Evolutionary conservation across 2,888 invertebrate genomes (phyloP).

Genomic region (Pristionchus arcanus): DNA sequence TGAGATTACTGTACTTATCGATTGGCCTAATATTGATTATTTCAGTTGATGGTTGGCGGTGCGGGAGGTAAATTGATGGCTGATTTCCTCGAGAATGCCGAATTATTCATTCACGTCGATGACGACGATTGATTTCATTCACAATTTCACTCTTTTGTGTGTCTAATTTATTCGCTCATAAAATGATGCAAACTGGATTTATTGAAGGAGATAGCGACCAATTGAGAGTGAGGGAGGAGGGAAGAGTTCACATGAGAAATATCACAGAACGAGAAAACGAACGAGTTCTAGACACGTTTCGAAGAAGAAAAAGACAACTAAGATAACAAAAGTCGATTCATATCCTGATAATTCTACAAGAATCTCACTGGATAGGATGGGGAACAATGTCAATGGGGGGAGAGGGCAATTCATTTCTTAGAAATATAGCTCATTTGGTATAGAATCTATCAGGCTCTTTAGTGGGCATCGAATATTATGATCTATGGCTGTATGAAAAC

Average conservation of each 20-base stretch:
- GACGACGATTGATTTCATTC: slow-evolving; percentile 29
- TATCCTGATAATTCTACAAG: slow-evolving; percentile 44
- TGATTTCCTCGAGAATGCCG: slow-evolving; percentile 52
- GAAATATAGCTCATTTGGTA: slow-evolving; percentile 27
- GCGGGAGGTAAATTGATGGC: slow-evolving; percentile 29
- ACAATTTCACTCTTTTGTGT: slow-evolving; percentile 13
- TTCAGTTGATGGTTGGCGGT: slow-evolving; percentile 48
- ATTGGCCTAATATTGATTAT: neutral
- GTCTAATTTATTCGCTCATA: slow-evolving; percentile 33
- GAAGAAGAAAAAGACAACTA: neutral
- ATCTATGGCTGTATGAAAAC: slow-evolving; percentile 31
- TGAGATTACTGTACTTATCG: slow-evolving; percentile 28
- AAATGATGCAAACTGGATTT: slow-evolving; percentile 29
- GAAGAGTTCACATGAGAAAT: slow-evolving; percentile 25
- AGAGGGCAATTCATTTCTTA: neutral
- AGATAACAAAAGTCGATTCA: slow-evolving; percentile 44
- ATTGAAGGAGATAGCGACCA: slow-evolving; percentile 35
- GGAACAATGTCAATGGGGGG: neutral
- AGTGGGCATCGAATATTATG: neutral
- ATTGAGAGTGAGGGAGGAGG: neutral
- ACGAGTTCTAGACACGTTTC: slow-evolving; percentile 35
- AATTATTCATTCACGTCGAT: slow-evolving; percentile 51
- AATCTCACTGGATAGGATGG: slow-evolving; percentile 27
- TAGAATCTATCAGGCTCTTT: slow-evolving; percentile 28
- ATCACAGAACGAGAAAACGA: slow-evolving; percentile 44